A percentile compares a stretch with the other conserved stretches of the same genome.
Evolutionary conservation across 2,888 invertebrate genomes (phyloP).

Genomic region (Stenichneumon culpator): DNA sequence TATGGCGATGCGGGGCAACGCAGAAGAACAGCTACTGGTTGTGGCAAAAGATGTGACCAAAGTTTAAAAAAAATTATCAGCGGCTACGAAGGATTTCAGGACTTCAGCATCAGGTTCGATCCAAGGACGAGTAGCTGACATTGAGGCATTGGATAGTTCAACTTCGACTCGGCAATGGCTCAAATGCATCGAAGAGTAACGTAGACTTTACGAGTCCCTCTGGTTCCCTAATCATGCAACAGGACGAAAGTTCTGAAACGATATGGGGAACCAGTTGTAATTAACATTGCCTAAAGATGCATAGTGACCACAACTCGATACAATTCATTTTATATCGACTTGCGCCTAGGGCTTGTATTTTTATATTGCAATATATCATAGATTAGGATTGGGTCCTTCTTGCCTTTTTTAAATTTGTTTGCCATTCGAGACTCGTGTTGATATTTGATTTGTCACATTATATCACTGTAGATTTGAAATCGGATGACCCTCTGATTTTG

Average conservation of each 20-base stretch:
- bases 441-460: neutral
- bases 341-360: neutral
- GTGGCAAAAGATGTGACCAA: neutral
- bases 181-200: neutral
- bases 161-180: neutral
- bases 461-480: too few relatives aligned
- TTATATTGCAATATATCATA: neutral
- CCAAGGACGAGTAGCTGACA: neutral
- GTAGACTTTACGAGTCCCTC: neutral
- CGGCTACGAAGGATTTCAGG: neutral
- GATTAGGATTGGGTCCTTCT: neutral
- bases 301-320: conserved; percentile 26
- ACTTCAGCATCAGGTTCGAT: neutral
- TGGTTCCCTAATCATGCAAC: conserved; percentile 7
- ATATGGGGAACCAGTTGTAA: conserved; percentile 28
- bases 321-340: conserved; percentile 7
- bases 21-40: neutral
- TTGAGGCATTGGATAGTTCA: neutral
- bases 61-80: neutral
- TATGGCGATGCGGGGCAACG: neutral
- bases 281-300: conserved; percentile 33
- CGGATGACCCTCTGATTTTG: neutral
- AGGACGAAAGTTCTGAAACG: conserved; percentile 24
- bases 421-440: neutral
- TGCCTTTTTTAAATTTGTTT: neutral